These are phyloP conservation scores for Puffinus mauretanicus DNA, from an alignment of 2,113 vertebrate genomes.

Conservation along the genomic window DNA sequence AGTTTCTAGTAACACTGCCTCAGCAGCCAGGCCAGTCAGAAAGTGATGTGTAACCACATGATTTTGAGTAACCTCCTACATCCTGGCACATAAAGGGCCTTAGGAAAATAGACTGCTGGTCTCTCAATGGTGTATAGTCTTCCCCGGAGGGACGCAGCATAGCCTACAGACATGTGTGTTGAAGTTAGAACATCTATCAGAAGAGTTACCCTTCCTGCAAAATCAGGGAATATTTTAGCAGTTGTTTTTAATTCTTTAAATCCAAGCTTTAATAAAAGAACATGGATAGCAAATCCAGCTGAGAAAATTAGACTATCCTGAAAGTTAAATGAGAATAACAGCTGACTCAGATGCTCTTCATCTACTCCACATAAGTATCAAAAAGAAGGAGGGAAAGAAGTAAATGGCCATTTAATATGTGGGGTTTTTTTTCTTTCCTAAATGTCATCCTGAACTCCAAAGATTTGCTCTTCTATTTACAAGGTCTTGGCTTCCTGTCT, in stretches of 20 bases:
- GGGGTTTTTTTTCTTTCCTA: background rate
- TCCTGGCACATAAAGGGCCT: background rate
- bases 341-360: background rate
- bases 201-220: background rate
- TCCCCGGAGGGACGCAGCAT: accelerated
- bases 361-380: background rate
- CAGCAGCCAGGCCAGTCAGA: background rate
- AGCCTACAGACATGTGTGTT: background rate
- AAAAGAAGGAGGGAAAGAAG: background rate
- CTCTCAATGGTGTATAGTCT: background rate
- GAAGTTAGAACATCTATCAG: accelerated
- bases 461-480: background rate
- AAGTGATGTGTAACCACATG: background rate
- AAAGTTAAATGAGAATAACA: background rate
- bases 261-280: background rate
- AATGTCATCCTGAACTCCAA: background rate
- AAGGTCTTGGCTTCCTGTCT: background rate
- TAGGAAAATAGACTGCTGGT: background rate
- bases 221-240: background rate
- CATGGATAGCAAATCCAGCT: background rate
- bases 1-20: background rate
- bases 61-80: background rate
- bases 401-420: background rate
- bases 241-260: background rate
- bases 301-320: background rate